Evolutionary conservation across 2,113 vertebrate genomes (phyloP), one percentile per base, ranked within the genome.

Genomic region (Xyrauchen texanus): DNA sequence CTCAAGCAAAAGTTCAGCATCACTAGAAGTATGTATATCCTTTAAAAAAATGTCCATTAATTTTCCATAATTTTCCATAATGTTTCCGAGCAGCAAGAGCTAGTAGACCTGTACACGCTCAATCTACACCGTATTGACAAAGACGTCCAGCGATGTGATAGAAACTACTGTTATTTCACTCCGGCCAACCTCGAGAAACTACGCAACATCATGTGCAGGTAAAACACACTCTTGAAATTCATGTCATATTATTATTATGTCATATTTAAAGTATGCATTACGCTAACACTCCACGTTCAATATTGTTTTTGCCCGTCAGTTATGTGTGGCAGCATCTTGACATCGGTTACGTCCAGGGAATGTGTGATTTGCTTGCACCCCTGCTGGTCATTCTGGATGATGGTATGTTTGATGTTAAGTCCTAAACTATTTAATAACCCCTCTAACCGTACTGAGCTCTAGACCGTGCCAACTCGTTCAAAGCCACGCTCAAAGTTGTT

Each of bases 131-230:
- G 97, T 81, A 99, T 99, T 0, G 98, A 99, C 90, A 99, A 99
- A 93, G 98, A 99, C 0, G 97, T 99, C 77, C 93, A 98, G 88
- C 92, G 98, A 0, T 99, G 98, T 0, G 98, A 99, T 90, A 93
- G 98, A 46, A 96, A 95, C 68, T 98, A 94, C 80, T 99, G 96
- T 94, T 99, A 98, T 91, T 99, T 99, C 92, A 98, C 96, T 0
- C 89, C 96, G 0, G 85, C 92, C 84, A 99, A 99, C 90, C 91
- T 99, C 86, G 97, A 99, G 87, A 99, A 97, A 79, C 94, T 99
- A 68, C 95, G 96, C 3, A 99, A 99, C 58, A 89, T 99, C 83
- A 99, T 99, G 98, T 99, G 96, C 97, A 99, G 98, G 98, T 99
- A 87, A 49, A 64, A 34, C 21, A 34, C 21, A 34, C 21, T n/a